Conservation (phyloP, 2,113 vertebrate genomes). For the Mormoops blainvillei region DNA sequence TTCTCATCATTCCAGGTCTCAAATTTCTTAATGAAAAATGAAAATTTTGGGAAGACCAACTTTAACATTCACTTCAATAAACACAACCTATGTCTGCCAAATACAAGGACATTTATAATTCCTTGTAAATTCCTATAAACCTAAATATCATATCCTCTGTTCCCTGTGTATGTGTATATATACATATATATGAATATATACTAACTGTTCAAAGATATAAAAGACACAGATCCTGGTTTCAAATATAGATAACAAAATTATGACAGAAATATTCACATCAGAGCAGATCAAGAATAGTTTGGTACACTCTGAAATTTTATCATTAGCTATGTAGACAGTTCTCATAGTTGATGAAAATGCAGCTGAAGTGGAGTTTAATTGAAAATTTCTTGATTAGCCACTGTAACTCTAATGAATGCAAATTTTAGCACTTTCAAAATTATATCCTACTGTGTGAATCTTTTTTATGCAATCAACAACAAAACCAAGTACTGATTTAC, state of each 20-base stretch:
- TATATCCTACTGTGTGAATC: conserved; percentile 48
- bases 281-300: neutral
- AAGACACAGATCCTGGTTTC: neutral
- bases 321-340: neutral
- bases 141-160: neutral
- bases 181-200: neutral
- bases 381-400: conserved; percentile 69
- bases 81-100: neutral
- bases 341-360: conserved; percentile 60
- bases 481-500: conserved; percentile 49
- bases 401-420: conserved; percentile 61
- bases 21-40: neutral
- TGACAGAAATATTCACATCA: conserved; percentile 5
- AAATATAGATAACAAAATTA: neutral
- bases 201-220: neutral
- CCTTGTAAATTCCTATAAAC: neutral
- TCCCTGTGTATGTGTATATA: neutral
- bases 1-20: neutral
- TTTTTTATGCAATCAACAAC: conserved; percentile 56
- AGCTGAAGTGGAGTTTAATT: conserved; percentile 64
- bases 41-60: neutral
- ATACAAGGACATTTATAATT: neutral
- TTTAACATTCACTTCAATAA: neutral
- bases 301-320: conserved; percentile 3
- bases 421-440: conserved; percentile 67